phyloP scores from a whole-genome alignment of 2,888 invertebrate species.

The Alentia gelatinosa region DNA sequence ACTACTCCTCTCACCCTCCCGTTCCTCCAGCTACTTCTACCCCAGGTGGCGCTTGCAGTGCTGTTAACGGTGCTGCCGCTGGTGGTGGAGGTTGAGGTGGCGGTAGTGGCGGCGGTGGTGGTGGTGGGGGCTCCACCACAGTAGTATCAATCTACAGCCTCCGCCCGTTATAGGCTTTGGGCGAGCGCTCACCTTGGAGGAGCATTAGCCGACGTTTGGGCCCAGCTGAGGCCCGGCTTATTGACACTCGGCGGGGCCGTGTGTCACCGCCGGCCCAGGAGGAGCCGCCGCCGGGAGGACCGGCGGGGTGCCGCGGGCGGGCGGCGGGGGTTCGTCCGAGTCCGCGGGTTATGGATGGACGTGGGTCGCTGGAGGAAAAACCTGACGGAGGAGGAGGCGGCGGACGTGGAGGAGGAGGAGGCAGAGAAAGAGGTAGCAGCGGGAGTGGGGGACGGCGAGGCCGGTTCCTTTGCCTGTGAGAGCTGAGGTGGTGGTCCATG shows the following conservation, averaged over 20 bases:
- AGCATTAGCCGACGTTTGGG: slow-evolving; percentile 1
- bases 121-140: not conserved
- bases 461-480: not conserved
- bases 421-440: not conserved
- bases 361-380: not conserved
- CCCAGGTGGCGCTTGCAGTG: not conserved
- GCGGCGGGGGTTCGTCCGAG: not conserved
- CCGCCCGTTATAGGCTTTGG: not conserved
- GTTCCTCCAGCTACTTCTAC: not conserved
- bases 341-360: slow-evolving; percentile 1
- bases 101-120: too few relatives aligned
- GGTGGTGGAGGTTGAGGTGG: too few relatives aligned
- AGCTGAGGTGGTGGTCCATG: not conserved
- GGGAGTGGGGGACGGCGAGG: not conserved
- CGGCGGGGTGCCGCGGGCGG: not conserved
- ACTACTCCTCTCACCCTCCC: not conserved
- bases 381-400: not conserved
- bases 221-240: slow-evolving; percentile 22
- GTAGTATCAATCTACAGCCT: not conserved
- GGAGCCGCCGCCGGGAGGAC: not conserved
- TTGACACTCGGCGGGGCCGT: slow-evolving; percentile 1
- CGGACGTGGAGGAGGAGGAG: not conserved
- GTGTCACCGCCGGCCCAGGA: not conserved
- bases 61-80: not conserved
- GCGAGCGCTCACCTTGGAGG: not conserved